Percentiles rank a stretch among this genome's conserved stretches.
Conservation (phyloP, 2,797 vertebrate genomes). For the Spea hammondii region DNA sequence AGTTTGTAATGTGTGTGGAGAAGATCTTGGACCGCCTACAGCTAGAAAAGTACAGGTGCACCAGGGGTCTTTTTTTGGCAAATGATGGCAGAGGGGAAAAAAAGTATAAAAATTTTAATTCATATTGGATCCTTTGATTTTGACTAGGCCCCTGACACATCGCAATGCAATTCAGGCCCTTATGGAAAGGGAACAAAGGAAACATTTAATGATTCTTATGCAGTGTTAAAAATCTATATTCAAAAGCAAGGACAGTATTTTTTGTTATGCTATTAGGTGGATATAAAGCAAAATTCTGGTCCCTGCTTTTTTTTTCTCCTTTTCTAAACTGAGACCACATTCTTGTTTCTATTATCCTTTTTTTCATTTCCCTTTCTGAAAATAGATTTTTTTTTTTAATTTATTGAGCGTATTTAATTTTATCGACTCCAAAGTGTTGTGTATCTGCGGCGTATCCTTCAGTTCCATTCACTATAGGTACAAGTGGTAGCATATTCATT, state of each 20-base stretch:
- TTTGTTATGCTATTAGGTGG: slow-evolving; percentile 54
- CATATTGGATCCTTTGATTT: slow-evolving; percentile 29
- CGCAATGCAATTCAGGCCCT: slow-evolving; percentile 31
- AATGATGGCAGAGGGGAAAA: slow-evolving; percentile 15
- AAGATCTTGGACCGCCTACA: slow-evolving; percentile 9
- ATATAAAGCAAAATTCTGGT: slow-evolving; percentile 60
- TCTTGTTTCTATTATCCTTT: slow-evolving; percentile 68
- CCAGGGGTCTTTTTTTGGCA: slow-evolving; percentile 35
- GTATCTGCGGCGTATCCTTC: slow-evolving; percentile 72
- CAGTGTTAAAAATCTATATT: slow-evolving; percentile 33
- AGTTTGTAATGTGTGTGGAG: slow-evolving; percentile 20
- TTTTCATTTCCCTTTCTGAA: slow-evolving; percentile 59
- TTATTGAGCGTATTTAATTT: slow-evolving; percentile 76
- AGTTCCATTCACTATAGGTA: slow-evolving; percentile 79
- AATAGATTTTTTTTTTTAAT: slow-evolving; percentile 64
- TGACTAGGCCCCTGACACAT: slow-evolving; percentile 12
- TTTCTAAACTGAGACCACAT: slow-evolving; percentile 58
- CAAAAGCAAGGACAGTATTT: slow-evolving; percentile 1
- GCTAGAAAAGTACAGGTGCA: slow-evolving; percentile 23
- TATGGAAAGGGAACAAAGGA: not conserved
- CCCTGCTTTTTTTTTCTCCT: slow-evolving; percentile 60
- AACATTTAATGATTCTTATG: slow-evolving; percentile 28
- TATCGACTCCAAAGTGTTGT: slow-evolving; percentile 74
- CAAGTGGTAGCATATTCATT: slow-evolving; percentile 81
- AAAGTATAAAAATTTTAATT: slow-evolving; percentile 24